phyloP scores from a whole-genome alignment of 2,113 vertebrate genomes.

The Sinocyclocheilus maitianheensis region DNA sequence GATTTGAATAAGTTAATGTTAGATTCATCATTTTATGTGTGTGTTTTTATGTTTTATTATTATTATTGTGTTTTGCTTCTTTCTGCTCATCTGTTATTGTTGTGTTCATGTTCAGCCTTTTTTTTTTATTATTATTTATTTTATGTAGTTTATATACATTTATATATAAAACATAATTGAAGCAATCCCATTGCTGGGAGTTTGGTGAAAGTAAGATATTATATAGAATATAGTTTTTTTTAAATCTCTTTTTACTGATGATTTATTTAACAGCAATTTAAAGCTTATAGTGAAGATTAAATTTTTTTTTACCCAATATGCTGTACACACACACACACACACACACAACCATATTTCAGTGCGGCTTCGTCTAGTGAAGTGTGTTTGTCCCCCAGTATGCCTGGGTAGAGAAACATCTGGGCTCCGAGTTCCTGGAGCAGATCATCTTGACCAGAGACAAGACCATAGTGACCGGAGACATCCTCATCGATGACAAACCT shows the following conservation, averaged over 20 bases:
- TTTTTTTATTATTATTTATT: too few species aligned
- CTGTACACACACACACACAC: too few species aligned
- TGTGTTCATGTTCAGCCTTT: too few species aligned
- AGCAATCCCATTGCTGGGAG: not conserved
- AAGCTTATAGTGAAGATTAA: too few species aligned
- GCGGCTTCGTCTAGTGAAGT: not conserved
- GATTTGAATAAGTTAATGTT: not conserved
- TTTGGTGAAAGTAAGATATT: too few species aligned
- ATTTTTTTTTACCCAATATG: too few species aligned
- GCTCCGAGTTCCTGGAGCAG: constrained; percentile 86
- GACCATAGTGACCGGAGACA: constrained; percentile 86
- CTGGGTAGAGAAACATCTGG: constrained; percentile 94
- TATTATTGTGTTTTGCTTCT: not conserved
- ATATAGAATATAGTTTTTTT: not conserved
- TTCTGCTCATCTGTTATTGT: too few species aligned
- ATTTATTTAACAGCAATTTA: too few species aligned
- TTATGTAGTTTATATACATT: not conserved
- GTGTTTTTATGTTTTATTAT: not conserved
- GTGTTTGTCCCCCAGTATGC: constrained; percentile 80
- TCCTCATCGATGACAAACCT: constrained; percentile 92
- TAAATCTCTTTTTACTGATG: too few species aligned
- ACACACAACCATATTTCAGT: too few species aligned
- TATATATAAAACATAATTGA: too few species aligned
- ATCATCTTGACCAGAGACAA: constrained; percentile 93
- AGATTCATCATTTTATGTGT: too few species aligned